A percentile compares a stretch with the other conserved stretches of the same genome.
phyloP scores from a whole-genome alignment of 2,797 vertebrate genomes.

The Psittacula echo region DNA sequence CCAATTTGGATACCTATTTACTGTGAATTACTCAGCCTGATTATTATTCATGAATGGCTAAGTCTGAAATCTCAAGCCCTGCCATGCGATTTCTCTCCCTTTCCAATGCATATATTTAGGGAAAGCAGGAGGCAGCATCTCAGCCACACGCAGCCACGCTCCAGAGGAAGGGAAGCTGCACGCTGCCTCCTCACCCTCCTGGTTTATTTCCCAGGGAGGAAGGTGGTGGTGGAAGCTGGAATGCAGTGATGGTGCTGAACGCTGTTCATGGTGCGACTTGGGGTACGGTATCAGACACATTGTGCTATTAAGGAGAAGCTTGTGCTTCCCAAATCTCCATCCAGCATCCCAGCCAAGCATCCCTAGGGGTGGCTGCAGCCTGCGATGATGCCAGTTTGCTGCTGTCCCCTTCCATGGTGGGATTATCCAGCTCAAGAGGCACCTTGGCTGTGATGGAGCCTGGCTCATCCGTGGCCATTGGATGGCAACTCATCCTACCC shows the following conservation, averaged over 20 bases:
- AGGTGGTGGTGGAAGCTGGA: neutral
- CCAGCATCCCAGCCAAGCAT: neutral
- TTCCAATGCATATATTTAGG: constrained; percentile 33
- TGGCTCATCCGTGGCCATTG: neutral
- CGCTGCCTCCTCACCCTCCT: neutral
- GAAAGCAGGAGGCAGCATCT: constrained; percentile 14
- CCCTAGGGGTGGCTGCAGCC: neutral
- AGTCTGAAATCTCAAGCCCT: constrained; percentile 66
- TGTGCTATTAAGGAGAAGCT: neutral
- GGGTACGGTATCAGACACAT: neutral
- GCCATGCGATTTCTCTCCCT: constrained; percentile 59
- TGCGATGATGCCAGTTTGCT: neutral
- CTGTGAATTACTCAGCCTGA: constrained; percentile 79
- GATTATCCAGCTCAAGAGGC: neutral
- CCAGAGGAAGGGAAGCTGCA: neutral
- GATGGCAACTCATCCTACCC: neutral
- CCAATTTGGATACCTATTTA: constrained; percentile 79
- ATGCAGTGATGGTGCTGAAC: neutral
- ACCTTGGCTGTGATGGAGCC: neutral
- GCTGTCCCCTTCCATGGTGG: neutral
- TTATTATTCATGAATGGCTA: constrained; percentile 79
- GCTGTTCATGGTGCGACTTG: accelerated
- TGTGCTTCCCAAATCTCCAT: neutral
- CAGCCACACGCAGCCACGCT: neutral
- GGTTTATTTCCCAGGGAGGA: neutral